These are phyloP conservation scores for Drosophila fulvimacula DNA, from an alignment of 2,888 invertebrate genomes.

Conservation along the genomic window DNA sequence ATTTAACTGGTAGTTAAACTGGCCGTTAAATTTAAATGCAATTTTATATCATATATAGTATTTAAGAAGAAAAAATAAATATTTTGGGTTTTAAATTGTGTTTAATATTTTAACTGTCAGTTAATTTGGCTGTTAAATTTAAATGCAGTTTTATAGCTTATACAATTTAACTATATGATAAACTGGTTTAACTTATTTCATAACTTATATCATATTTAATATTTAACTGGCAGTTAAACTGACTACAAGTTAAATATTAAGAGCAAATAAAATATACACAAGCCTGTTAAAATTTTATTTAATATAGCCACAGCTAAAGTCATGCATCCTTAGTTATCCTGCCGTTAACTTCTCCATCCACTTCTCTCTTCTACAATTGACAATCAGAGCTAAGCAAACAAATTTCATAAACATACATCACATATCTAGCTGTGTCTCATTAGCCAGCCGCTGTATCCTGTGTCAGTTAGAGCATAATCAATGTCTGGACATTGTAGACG, in stretches of 20 bases:
- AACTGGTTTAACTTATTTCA: no score
- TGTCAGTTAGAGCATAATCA: slow-evolving; percentile 35
- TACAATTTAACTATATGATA: no score
- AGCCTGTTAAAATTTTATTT: no score
- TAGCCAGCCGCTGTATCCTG: background rate
- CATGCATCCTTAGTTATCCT: no score
- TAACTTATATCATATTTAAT: no score
- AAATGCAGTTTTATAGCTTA: no score
- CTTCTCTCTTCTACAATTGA: background rate
- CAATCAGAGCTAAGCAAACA: background rate
- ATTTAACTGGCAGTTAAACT: background rate
- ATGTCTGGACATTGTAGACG: slow-evolving; percentile 26
- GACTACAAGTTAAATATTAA: background rate
- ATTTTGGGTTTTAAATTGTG: no score
- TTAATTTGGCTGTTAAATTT: background rate
- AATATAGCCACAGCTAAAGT: no score
- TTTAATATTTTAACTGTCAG: background rate
- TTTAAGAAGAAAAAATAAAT: no score
- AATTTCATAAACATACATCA: background rate
- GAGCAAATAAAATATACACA: no score
- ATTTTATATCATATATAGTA: no score
- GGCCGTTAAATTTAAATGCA: background rate
- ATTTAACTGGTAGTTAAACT: background rate
- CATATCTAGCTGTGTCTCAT: background rate
- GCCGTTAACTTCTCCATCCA: no score